phyloP scores from a whole-genome alignment of 1,140 invertebrate genomes.

The Steinernema khuongi region DNA sequence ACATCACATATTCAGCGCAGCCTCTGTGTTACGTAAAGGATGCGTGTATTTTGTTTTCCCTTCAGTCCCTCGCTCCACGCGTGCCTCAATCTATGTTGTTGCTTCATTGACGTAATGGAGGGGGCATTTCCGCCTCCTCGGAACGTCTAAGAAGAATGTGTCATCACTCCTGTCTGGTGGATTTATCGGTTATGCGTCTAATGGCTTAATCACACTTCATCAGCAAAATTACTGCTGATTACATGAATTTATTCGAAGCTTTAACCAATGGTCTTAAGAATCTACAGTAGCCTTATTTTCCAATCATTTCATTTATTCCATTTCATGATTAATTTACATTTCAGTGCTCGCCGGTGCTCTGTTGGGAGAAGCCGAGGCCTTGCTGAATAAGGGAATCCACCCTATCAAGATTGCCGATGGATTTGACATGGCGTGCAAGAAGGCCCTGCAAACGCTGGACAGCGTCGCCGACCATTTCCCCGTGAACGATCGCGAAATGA shows the following conservation, averaged over 20 bases:
- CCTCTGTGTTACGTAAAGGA: neutral
- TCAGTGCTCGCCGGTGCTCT: constrained; percentile 78
- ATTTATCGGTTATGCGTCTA: neutral
- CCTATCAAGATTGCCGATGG: constrained; percentile 98
- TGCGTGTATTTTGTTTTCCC: constrained; percentile 9
- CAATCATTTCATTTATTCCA: no score
- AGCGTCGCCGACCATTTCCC: constrained; percentile 82
- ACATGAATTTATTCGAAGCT: no score
- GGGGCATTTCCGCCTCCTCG: constrained; percentile 1
- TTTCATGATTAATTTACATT: constrained; percentile 41
- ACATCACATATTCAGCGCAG: no score
- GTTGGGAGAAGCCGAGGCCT: constrained; percentile 83
- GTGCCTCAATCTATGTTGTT: constrained; percentile 10
- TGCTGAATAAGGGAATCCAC: constrained; percentile 94
- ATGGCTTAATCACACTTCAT: neutral
- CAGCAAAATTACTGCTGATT: neutral
- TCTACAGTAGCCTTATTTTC: no score
- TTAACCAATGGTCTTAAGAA: no score
- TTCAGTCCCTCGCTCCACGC: neutral
- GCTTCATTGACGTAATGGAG: neutral
- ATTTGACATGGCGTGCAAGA: constrained; percentile 89
- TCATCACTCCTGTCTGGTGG: neutral
- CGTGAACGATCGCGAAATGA: constrained; percentile 78
- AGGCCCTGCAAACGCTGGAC: constrained; percentile 79
- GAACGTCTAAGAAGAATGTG: neutral